Evolutionary conservation across 2,888 invertebrate genomes (phyloP).

Genomic region (Phasia obesa): DNA sequence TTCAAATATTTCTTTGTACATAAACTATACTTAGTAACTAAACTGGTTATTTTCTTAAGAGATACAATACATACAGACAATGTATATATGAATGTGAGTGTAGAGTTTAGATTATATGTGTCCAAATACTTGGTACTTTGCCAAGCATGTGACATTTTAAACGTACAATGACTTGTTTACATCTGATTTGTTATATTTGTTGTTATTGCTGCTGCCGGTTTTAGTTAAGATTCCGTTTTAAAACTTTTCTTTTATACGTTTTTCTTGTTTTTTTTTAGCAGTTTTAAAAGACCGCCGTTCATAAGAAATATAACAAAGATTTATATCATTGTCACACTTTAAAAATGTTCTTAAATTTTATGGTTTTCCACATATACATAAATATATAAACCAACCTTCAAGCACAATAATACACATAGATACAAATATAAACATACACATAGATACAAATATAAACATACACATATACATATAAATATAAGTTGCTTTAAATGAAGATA

Average conservation of each 20-base stretch:
- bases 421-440: neutral
- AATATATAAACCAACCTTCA: neutral
- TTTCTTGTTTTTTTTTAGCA: constrained; percentile 13
- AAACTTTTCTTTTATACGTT: constrained; percentile 53
- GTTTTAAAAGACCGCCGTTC: constrained; percentile 68
- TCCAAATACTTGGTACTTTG: constrained; percentile 47
- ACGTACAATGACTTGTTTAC: constrained; percentile 68
- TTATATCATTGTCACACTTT: constrained; percentile 69
- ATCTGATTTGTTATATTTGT: constrained; percentile 22
- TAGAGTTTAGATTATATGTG: neutral
- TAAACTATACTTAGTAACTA: constrained; percentile 28
- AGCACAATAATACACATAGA: neutral
- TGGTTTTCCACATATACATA: constrained; percentile 14
- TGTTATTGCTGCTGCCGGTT: constrained; percentile 19
- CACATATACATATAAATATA: neutral
- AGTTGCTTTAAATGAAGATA: neutral
- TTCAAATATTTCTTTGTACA: constrained; percentile 27
- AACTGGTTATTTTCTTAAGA: constrained; percentile 42
- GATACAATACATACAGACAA: constrained; percentile 11
- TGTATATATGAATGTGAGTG: neutral
- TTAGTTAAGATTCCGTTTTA: constrained; percentile 53
- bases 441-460: neutral
- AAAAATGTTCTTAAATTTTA: constrained; percentile 60
- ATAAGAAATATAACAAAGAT: constrained; percentile 69
- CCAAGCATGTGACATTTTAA: constrained; percentile 68